Evolutionary conservation across 2,113 vertebrate genomes (phyloP).

Genomic region (Corapipo altera): DNA sequence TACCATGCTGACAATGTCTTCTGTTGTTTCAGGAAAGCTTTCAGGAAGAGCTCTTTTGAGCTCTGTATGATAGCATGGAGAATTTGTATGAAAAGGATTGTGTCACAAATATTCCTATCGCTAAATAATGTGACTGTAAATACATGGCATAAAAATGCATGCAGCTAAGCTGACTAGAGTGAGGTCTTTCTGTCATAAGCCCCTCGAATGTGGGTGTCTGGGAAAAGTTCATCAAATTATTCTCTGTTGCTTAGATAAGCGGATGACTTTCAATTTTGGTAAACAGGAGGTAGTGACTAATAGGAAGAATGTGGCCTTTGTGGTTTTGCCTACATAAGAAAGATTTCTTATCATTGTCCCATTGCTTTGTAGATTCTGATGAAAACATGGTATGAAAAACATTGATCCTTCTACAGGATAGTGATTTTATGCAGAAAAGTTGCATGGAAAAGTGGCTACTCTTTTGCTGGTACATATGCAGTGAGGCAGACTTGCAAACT

Average conservation of each 20-base stretch:
- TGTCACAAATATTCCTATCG: background rate
- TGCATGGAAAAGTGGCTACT: background rate
- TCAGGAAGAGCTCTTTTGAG: background rate
- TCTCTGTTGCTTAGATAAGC: background rate
- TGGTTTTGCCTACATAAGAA: background rate
- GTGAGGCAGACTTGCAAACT: background rate
- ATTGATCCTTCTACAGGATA: background rate
- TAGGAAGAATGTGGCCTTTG: slow-evolving; percentile 4
- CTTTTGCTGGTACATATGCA: background rate
- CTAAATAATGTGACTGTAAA: background rate
- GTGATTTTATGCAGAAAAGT: background rate
- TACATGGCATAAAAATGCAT: background rate
- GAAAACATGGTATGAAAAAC: background rate
- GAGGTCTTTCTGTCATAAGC: background rate
- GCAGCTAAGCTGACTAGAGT: background rate
- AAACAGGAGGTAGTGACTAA: slow-evolving; percentile 49
- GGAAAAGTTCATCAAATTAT: slow-evolving; percentile 7
- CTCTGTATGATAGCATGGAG: background rate
- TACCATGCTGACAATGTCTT: background rate
- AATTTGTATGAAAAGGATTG: background rate
- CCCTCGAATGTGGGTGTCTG: background rate
- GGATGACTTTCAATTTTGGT: slow-evolving; percentile 8
- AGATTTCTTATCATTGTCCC: background rate
- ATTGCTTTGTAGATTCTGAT: background rate
- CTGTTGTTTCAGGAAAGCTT: background rate